Percentiles rank a stretch among this genome's conserved stretches.
phyloP scores from a whole-genome alignment of 2,113 vertebrate genomes.

The Phrynosoma platyrhinos region DNA sequence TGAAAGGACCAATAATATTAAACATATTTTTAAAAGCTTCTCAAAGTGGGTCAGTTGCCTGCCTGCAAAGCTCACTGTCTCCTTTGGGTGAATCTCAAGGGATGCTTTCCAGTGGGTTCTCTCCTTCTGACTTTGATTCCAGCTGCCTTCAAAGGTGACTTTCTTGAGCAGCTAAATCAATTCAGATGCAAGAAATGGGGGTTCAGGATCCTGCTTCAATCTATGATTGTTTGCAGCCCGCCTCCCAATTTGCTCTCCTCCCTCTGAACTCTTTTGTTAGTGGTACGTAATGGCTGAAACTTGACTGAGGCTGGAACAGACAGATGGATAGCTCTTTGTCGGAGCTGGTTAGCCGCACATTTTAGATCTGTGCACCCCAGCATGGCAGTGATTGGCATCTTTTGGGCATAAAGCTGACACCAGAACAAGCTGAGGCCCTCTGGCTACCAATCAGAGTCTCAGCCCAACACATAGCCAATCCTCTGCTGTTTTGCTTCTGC shows the following conservation, averaged over 20 bases:
- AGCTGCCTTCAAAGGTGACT: not conserved
- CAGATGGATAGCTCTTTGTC: constrained; percentile 23
- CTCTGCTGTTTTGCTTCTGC: not conserved
- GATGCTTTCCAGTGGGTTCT: constrained; percentile 34
- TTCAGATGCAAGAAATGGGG: not conserved
- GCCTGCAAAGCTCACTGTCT: constrained; percentile 40
- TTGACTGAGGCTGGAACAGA: constrained; percentile 26
- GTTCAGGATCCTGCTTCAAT: not conserved
- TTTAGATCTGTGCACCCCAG: accelerated
- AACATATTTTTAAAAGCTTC: constrained; percentile 42
- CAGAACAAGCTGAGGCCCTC: constrained; percentile 14
- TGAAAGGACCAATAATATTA: not conserved
- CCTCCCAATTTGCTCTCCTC: not conserved
- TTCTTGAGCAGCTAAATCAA: not conserved
- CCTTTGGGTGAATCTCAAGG: constrained; percentile 13
- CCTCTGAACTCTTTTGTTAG: not conserved
- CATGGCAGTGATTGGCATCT: constrained; percentile 53
- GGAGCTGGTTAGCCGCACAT: constrained; percentile 5
- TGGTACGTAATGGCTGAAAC: not conserved
- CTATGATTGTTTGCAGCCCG: not conserved
- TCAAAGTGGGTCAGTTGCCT: constrained; percentile 52
- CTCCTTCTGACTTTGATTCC: not conserved
- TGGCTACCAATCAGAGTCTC: constrained; percentile 16
- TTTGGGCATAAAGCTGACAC: constrained; percentile 44
- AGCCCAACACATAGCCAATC: not conserved